Percentiles rank a stretch among this genome's conserved stretches.
Conservation (phyloP, 64 coral and sea anemone genomes). For the Anthopleura sola region DNA sequence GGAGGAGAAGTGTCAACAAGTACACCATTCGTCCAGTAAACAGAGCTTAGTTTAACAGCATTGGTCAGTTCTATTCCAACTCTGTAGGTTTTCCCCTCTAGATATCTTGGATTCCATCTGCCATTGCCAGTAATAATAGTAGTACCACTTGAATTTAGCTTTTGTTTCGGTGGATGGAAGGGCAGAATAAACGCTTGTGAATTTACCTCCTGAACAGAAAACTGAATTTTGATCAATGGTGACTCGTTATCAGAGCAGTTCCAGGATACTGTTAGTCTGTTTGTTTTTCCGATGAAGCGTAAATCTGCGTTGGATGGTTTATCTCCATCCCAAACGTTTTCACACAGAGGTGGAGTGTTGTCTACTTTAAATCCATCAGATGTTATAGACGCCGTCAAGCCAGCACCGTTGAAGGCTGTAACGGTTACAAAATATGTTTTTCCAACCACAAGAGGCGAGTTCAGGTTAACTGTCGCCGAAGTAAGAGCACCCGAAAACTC, state of each 20-base stretch:
- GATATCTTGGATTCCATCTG: conserved; percentile 34
- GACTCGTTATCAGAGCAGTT: conserved; percentile 76
- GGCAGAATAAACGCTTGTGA: conserved; percentile 57
- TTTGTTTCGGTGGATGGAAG: conserved; percentile 53
- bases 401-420: conserved; percentile 75
- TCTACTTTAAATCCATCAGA: conserved; percentile 87
- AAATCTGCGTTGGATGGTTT: conserved; percentile 23
- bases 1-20: conserved; percentile 81
- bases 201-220: conserved; percentile 64
- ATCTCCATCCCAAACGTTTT: conserved; percentile 60
- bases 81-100: conserved; percentile 60
- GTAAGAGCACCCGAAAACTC: conserved; percentile 27
- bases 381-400: conserved; percentile 14
- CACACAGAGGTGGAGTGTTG: conserved; percentile 71
- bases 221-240: conserved; percentile 50
- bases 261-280: conserved; percentile 62
- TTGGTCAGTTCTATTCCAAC: conserved; percentile 81
- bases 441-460: conserved; percentile 33
- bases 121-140: conserved; percentile 73
- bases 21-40: conserved; percentile 82
- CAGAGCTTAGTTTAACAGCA: conserved; percentile 45
- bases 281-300: conserved; percentile 47
- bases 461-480: conserved; percentile 9
- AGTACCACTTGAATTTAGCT: conserved; percentile 42
- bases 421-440: conserved; percentile 69